A percentile compares a stretch with the other conserved stretches of the same genome.
Evolutionary conservation across 2,113 vertebrate genomes (phyloP).

Genomic region (Accipiter cooperii): DNA sequence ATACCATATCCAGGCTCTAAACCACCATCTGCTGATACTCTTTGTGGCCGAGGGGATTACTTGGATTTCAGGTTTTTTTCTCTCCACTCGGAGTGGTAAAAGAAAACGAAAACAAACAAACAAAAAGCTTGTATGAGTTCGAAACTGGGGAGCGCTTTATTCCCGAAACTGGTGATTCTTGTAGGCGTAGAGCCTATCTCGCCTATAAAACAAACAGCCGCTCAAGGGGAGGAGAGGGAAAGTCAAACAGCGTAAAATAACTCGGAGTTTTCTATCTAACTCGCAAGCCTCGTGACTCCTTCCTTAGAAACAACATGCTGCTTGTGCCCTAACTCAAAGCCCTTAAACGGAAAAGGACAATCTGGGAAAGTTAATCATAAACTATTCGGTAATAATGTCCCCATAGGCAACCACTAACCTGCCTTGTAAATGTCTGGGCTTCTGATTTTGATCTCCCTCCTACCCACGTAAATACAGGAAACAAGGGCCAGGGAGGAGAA

Average conservation of each 20-base stretch:
- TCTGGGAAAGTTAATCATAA: conserved; percentile 64
- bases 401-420: conserved; percentile 20
- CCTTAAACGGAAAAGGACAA: conserved; percentile 44
- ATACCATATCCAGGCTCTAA: neutral
- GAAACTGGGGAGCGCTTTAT: neutral
- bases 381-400: conserved; percentile 22
- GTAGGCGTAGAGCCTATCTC: neutral
- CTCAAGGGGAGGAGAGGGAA: neutral
- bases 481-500: neutral
- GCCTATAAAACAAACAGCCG: conserved; percentile 29
- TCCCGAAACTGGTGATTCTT: neutral
- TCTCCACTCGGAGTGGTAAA: neutral
- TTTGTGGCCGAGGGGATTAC: neutral
- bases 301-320: neutral
- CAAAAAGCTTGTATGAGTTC: neutral
- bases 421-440: conserved; percentile 45
- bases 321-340: neutral
- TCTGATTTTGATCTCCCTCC: conserved; percentile 37
- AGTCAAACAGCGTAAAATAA: conserved; percentile 23
- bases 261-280: neutral
- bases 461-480: neutral
- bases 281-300: neutral
- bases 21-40: neutral
- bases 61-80: neutral
- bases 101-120: neutral